phyloP scores from a whole-genome alignment of 2,888 invertebrate genomes.

The Netelia virgata region DNA sequence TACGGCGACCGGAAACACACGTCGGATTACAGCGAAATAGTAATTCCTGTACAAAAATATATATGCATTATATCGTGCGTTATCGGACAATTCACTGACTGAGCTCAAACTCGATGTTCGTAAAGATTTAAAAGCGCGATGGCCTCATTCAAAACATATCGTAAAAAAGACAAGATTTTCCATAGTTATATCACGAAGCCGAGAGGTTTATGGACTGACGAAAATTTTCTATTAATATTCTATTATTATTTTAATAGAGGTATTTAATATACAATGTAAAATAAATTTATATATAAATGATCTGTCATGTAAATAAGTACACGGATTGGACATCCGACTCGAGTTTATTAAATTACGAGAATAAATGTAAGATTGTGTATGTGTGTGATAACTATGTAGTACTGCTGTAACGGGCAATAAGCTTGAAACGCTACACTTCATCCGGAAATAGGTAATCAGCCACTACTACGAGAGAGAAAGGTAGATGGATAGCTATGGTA shows the following conservation, averaged over 20 bases:
- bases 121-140: slow-evolving; percentile 46
- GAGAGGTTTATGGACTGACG: slow-evolving; percentile 47
- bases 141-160: slow-evolving; percentile 11
- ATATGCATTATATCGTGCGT: slow-evolving; percentile 33
- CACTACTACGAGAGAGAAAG: slow-evolving; percentile 29
- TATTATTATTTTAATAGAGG: slow-evolving; percentile 25
- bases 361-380: slow-evolving; percentile 28
- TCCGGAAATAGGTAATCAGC: slow-evolving; percentile 69
- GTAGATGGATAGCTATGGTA: background rate
- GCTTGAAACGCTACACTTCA: slow-evolving; percentile 65
- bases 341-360: slow-evolving; percentile 58
- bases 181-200: slow-evolving; percentile 4
- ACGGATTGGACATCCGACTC: slow-evolving; percentile 53
- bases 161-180: slow-evolving; percentile 3
- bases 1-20: slow-evolving; percentile 53
- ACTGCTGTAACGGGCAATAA: slow-evolving; percentile 62
- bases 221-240: slow-evolving; percentile 62
- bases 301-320: background rate
- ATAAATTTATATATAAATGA: slow-evolving; percentile 18
- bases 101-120: slow-evolving; percentile 35
- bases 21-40: slow-evolving; percentile 51
- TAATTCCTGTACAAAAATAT: slow-evolving; percentile 18
- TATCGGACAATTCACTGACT: slow-evolving; percentile 43
- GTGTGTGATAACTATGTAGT: slow-evolving; percentile 43
- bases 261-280: slow-evolving; percentile 48